A percentile compares a stretch with the other conserved stretches of the same genome.
Evolutionary conservation across 2,113 vertebrate species (phyloP).

Genomic region (Oophaga pumilio): DNA sequence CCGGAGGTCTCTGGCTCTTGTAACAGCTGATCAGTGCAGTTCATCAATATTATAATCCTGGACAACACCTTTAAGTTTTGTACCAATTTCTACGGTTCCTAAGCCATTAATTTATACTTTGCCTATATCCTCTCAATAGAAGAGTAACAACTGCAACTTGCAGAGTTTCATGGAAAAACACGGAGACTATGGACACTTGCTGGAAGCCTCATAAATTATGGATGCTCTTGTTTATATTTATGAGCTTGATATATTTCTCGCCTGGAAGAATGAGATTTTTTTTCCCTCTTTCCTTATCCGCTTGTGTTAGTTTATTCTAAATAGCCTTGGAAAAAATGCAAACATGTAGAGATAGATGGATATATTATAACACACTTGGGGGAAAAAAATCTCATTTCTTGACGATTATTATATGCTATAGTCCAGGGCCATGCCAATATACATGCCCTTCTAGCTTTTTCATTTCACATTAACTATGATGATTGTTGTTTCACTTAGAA

Average conservation of each 20-base stretch:
- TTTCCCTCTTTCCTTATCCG: not conserved
- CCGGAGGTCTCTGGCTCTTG: no score
- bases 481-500: conserved; percentile 40
- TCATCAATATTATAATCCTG: no score
- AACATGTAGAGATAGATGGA: not conserved
- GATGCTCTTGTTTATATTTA: conserved; percentile 3
- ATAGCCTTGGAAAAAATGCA: conserved; percentile 15
- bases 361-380: conserved; percentile 3
- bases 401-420: conserved; percentile 21
- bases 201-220: not conserved
- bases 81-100: no score
- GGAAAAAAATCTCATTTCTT: not conserved
- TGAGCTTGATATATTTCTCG: conserved; percentile 6
- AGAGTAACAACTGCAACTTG: not conserved
- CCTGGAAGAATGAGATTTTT: not conserved
- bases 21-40: no score
- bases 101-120: not conserved
- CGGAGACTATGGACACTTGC: not conserved
- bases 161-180: not conserved
- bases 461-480: conserved; percentile 18
- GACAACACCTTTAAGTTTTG: no score
- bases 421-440: not conserved
- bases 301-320: not conserved
- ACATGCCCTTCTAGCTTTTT: conserved; percentile 12
- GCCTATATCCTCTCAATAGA: not conserved